phyloP scores from a whole-genome alignment of 2,888 invertebrate species.

The Clostera curtula region DNA sequence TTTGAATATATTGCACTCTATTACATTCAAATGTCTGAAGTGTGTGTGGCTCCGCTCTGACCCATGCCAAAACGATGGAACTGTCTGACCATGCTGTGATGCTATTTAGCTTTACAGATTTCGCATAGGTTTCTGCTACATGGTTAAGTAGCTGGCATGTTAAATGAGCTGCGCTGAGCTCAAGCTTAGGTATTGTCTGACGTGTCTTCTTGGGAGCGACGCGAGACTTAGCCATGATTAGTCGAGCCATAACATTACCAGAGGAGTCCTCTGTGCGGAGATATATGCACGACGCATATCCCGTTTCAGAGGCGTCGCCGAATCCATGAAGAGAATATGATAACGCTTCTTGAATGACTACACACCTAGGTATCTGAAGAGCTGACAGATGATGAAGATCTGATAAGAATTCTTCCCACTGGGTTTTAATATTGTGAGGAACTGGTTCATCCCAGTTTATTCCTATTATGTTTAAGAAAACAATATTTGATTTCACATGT shows the following conservation, averaged over 20 bases:
- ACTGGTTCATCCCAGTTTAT: no score
- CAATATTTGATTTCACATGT: no score
- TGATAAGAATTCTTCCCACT: no score
- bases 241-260: neutral
- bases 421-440: no score
- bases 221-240: slow-evolving; percentile 14
- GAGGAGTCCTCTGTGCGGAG: neutral
- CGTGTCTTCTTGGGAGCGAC: slow-evolving; percentile 13
- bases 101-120: neutral
- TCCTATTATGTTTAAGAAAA: no score
- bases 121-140: neutral
- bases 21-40: slow-evolving; percentile 11
- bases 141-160: slow-evolving; percentile 9
- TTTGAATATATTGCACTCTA: slow-evolving; percentile 10
- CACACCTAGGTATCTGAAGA: no score
- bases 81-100: slow-evolving; percentile 13
- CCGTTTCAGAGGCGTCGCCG: neutral
- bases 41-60: slow-evolving; percentile 6
- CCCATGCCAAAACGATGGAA: slow-evolving; percentile 10
- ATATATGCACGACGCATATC: neutral
- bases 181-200: slow-evolving; percentile 12
- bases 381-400: no score
- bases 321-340: neutral
- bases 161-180: slow-evolving; percentile 13
- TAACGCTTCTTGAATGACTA: neutral